Evolutionary conservation across 2,113 vertebrate species (phyloP), one percentile per base, ranked within the genome.

Genomic region (Chaetops frenatus): DNA sequence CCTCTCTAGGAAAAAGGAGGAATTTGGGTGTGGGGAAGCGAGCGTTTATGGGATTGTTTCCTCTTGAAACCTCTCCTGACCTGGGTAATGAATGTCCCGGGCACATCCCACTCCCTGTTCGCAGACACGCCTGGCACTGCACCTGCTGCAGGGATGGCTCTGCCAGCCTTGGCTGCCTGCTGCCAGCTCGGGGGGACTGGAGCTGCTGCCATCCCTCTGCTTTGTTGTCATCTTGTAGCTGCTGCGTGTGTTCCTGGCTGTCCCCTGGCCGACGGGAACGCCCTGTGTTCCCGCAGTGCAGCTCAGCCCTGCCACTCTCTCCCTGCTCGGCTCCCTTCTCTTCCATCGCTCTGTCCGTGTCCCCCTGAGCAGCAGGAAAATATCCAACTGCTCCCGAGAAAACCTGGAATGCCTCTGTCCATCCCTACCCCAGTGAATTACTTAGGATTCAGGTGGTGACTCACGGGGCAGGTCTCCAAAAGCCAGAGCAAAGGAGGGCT

Each of bases 1-100:
- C 45, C 79, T 92, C 31, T 53, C 22, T 8, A 65, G 87, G 86
- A 92, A 76, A 92, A 87, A 73, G 44, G 62, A 81, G 38, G 89
- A 66, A 79, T 94, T 86, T 12, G 40, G 86, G 53, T 38, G 31
- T 3, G n/a, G 76, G 84, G 83, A 92, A 91, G 33, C 8, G 44
- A 93, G 29, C 0, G 2, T 48, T 47, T 48, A 13, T 6, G 66
- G 77, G 73, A 65, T 56, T 44, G 44, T 38, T 73, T 51, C 87
- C 65, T 67, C 77, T 9, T 6, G 23, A 88, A 81, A 15, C 62
- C 56, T 33, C 64, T 73, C 62, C 74, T 42, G 54, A 67, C 54
- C 33, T 4, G 58, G 47, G 24, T 13, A 6, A 35, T 3, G 3
- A 38, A 13, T 2, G 62, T 16, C 81, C 45, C 1, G 0, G 51